These are phyloP conservation scores for Calcarius lapponicus DNA, from an alignment of 2,797 vertebrate genomes.

Conservation along the genomic window DNA sequence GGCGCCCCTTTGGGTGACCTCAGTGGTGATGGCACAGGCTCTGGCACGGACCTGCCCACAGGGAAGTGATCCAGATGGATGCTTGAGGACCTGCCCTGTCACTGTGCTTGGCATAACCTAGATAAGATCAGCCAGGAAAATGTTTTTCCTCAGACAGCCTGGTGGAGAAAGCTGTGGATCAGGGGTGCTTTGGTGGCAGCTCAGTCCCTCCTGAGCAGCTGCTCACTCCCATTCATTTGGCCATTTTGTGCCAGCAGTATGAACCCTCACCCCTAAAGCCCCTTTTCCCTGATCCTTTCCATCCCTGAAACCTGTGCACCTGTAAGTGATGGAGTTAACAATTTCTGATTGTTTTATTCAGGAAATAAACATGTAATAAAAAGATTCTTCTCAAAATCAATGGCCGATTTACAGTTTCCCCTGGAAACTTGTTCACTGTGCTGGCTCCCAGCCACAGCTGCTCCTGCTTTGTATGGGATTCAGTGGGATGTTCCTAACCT, in stretches of 20 bases:
- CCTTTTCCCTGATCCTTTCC: not conserved
- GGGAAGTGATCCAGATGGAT: not conserved
- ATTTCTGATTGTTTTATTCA: not conserved
- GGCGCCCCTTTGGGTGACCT: not conserved
- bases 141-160: not conserved
- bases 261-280: not conserved
- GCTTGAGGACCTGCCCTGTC: not conserved
- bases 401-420: not conserved
- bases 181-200: not conserved
- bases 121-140: not conserved
- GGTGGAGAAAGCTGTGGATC: not conserved
- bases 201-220: fast-evolving
- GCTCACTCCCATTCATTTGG: fast-evolving
- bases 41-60: fast-evolving
- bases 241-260: not conserved
- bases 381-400: not conserved
- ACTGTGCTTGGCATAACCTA: not conserved
- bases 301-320: not conserved
- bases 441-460: not conserved
- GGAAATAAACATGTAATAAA: not conserved
- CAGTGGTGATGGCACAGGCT: fast-evolving
- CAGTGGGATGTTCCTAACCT: not conserved
- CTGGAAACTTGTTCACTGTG: not conserved
- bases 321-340: not conserved
- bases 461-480: not conserved